Base-by-base conservation (phyloP, 2,888 invertebrate species). In the Cephus nigrinus region DNA sequence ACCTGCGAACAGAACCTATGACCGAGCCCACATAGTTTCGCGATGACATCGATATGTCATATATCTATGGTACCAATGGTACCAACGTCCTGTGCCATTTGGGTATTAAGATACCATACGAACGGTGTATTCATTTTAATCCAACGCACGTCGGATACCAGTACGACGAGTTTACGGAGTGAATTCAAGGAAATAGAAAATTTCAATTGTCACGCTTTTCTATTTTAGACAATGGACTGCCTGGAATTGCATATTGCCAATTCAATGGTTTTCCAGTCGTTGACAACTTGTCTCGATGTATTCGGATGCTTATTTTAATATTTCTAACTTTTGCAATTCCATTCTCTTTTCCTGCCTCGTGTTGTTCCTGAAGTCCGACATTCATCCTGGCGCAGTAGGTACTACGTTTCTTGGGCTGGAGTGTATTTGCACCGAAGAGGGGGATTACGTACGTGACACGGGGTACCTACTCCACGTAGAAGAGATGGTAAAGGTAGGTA, bases 401-500 rank as follows among this genome's bases (percentile, higher is more conserved):
- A 71, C 71, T 71, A 12, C 12, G 71, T 71, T 71, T 31, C 71
- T 33, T 32, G 33, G 71, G 71, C 71, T 71, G 12, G 11, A 31
- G 71, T 71, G 31, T 9, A 33, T 33, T 23, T 32, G 71, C 30
- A 71, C 33, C 30, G 31, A 33, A 31, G 11, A 5, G 69, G 71
- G 33, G 71, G 31, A n/a, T 3, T 33, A 78, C 36, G 32, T 30
- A 76, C 75, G 76, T 85, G 86, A 85, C 82, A 85, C 78, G 75
- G 84, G 77, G 82, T 80, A 81, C 80, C 81, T 71, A 68, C 68
- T 68, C 71, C 75, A 33, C 9, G 55, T 55, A 55, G 55, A 23
- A 74, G 76, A 73, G 76, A 68, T 75, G 79, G 79, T 82, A 78
- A 80, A 84, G 86, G 82, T 82, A 83, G 85, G 84, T 84, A 83